Evolutionary conservation across 2,113 vertebrate species (phyloP), one percentile per base, ranked within the genome.

Genomic region (Jaculus jaculus): DNA sequence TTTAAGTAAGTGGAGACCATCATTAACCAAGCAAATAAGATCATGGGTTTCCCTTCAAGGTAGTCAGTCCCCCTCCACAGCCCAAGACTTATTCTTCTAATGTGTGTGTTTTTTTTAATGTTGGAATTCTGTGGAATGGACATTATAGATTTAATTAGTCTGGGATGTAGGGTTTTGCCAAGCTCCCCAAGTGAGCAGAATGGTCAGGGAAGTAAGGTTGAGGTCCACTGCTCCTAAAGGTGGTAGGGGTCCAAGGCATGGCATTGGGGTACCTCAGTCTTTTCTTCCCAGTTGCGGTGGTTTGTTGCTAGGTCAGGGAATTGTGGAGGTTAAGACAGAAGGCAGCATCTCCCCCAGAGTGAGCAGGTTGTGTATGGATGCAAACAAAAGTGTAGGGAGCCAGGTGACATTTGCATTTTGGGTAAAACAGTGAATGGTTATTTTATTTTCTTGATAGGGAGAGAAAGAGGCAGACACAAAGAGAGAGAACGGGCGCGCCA

Each of bases 371-470:
- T n/a, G n/a, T 30, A 8, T 60, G 51, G 34, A 6, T 68, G 39
- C 68, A 32, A 65, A 84, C 28, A 34, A 18, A 75, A 84, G 30
- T 20, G 13, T 37, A 54, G 34, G 42, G 23, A 42, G 68, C 24
- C 18, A 6, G 34, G 17, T 80, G 87, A 74, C n/a, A 60, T 87
- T 60, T 60, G n/a, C 79, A 75, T 93, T 93, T 68, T 54, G 20
- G 42, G 28, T 12, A 26, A 37, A 75, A 73, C 16, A 66, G 6
- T 58, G 68, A 90, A 30, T n/a, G 23, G 26, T n/a, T n/a, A n/a
- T n/a, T n/a, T n/a, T n/a, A n/a, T n/a, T n/a, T n/a, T n/a, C n/a
- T n/a, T n/a, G n/a, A n/a, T n/a, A n/a, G n/a, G n/a, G n/a, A n/a
- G n/a, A n/a, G n/a, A n/a, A n/a, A n/a, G n/a, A n/a, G n/a, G n/a